These are phyloP conservation scores for Meteorus sp. DNA, from an alignment of 1,140 invertebrate genomes.

Conservation along the genomic window DNA sequence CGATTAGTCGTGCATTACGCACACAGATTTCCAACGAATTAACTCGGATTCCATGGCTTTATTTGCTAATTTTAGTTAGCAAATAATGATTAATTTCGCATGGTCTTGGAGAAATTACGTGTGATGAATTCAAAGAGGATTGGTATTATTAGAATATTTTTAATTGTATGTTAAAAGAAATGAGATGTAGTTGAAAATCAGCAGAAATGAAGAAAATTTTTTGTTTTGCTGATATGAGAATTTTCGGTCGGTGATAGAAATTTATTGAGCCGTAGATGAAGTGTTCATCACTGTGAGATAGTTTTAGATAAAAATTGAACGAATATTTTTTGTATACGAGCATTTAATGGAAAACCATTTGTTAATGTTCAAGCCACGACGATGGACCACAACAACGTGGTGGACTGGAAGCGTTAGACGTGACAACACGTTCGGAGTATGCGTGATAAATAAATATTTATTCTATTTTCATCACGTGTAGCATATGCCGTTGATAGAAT, in stretches of 20 bases:
- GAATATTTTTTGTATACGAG: slow-evolving; percentile 40
- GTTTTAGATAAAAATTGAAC: slow-evolving; percentile 34
- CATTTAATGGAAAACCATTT: slow-evolving; percentile 43
- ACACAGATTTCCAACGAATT: slow-evolving; percentile 27
- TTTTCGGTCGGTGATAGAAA: background rate
- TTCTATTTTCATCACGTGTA: slow-evolving; percentile 17
- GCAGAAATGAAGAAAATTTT: no score
- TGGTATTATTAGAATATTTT: no score
- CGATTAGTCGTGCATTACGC: slow-evolving; percentile 23
- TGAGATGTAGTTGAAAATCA: no score
- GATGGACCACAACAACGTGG: slow-evolving; percentile 39
- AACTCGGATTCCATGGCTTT: slow-evolving; percentile 9
- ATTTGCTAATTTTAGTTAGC: slow-evolving; percentile 8
- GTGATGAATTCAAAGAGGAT: no score
- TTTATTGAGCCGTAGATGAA: slow-evolving; percentile 29
- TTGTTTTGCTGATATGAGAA: no score
- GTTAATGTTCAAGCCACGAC: slow-evolving; percentile 47
- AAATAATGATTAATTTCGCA: background rate
- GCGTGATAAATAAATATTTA: slow-evolving; percentile 48
- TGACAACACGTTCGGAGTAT: background rate
- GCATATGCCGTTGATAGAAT: background rate
- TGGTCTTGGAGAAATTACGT: no score
- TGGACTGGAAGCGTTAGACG: background rate
- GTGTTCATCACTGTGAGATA: slow-evolving; percentile 15
- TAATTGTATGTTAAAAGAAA: background rate